Percentiles rank a stretch among this genome's conserved stretches.
Evolutionary conservation across 2,797 vertebrate genomes (phyloP).

Genomic region (Phoxinus dragarum): DNA sequence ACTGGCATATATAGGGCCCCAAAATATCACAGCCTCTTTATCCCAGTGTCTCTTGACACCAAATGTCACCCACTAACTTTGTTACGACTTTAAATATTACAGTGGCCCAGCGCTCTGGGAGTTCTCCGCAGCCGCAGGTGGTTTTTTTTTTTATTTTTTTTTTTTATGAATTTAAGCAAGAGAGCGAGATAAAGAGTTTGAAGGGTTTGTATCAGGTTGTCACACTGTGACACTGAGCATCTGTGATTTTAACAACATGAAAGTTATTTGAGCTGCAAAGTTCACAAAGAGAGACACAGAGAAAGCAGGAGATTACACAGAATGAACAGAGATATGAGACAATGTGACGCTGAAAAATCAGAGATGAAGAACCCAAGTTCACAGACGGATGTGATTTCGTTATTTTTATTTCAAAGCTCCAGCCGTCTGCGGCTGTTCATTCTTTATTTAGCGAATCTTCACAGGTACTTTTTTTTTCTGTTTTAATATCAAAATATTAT

Average conservation of each 20-base stretch:
- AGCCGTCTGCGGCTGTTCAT: background rate
- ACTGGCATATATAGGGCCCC: constrained; percentile 54
- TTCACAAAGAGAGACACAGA: background rate
- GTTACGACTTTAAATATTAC: constrained; percentile 51
- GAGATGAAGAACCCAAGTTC: constrained; percentile 7
- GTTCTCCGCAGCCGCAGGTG: constrained; percentile 19
- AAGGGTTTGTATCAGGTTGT: constrained; percentile 30
- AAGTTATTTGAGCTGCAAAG: constrained; percentile 35
- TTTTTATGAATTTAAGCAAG: constrained; percentile 5
- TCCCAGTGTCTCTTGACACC: constrained; percentile 44
- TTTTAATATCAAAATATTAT: constrained; percentile 20
- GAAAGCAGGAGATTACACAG: background rate
- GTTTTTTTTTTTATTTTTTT: background rate
- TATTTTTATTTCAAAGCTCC: constrained; percentile 17
- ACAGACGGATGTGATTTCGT: background rate
- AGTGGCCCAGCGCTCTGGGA: constrained; percentile 22
- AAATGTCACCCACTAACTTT: constrained; percentile 55
- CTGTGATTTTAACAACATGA: constrained; percentile 47
- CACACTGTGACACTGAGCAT: constrained; percentile 21
- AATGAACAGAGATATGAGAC: constrained; percentile 33
- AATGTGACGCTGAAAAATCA: constrained; percentile 5
- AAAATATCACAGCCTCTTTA: constrained; percentile 60
- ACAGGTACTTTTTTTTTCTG: background rate
- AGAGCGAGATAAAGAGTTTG: constrained; percentile 11
- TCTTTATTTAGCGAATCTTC: background rate